A percentile compares a stretch with the other conserved stretches of the same genome.
Evolutionary conservation across 1,140 invertebrate species (phyloP).

Genomic region (Andricus grossulariae): DNA sequence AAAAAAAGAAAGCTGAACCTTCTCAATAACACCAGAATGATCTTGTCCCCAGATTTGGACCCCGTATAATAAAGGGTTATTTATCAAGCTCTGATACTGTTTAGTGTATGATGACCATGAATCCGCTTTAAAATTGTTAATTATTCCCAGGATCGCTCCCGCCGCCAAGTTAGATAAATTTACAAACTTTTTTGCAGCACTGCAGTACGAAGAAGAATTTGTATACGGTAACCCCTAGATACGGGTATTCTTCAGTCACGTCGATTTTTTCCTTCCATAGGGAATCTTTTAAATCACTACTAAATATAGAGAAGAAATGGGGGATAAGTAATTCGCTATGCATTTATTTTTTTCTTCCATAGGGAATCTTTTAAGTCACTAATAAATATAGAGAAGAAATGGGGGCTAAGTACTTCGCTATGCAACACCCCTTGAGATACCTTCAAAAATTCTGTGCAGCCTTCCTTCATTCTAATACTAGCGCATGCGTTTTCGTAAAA

Average conservation of each 20-base stretch:
- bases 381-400: constrained; percentile 38
- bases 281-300: constrained; percentile 30
- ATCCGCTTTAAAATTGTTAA: neutral
- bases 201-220: constrained; percentile 8
- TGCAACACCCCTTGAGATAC: constrained; percentile 43
- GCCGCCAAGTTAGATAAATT: neutral
- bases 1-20: neutral
- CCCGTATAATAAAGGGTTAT: neutral
- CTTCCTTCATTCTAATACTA: neutral
- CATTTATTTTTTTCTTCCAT: neutral
- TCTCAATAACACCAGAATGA: neutral
- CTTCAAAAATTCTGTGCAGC: constrained; percentile 14
- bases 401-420: constrained; percentile 42
- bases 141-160: neutral
- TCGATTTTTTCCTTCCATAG: neutral
- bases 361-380: constrained; percentile 23
- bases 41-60: neutral
- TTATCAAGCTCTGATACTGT: neutral
- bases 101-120: neutral
- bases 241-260: constrained; percentile 35
- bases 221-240: constrained; percentile 41
- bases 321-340: constrained; percentile 28
- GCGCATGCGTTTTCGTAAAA: constrained; percentile 40
- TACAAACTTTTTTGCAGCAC: constrained; percentile 17
- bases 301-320: constrained; percentile 39